phyloP scores from a whole-genome alignment of 2,797 vertebrate species.

The Mycteria americana region DNA sequence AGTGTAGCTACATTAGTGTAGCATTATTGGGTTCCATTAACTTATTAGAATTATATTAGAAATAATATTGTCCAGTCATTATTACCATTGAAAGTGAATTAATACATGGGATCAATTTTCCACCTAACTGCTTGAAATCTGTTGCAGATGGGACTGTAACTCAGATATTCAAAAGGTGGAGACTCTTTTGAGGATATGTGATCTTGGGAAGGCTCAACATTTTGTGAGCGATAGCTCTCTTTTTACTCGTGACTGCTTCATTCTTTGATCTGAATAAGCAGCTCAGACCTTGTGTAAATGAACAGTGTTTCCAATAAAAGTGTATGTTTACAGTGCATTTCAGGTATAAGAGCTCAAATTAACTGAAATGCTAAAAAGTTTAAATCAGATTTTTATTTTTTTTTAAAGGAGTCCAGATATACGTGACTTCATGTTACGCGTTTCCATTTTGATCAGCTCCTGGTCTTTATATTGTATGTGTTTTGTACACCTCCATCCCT shows the following conservation, averaged over 20 bases:
- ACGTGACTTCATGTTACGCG: neutral
- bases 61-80: neutral
- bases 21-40: neutral
- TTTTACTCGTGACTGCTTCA: neutral
- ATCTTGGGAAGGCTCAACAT: neutral
- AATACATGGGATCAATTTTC: neutral
- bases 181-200: neutral
- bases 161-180: neutral
- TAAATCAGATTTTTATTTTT: neutral
- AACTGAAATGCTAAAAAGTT: neutral
- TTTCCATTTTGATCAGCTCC: neutral
- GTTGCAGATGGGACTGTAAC: neutral
- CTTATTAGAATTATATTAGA: neutral
- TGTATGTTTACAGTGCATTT: neutral
- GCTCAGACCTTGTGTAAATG: neutral
- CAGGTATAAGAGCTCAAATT: neutral
- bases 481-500: neutral
- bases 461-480: neutral
- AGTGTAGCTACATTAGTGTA: neutral
- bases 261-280: neutral
- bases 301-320: neutral
- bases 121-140: neutral
- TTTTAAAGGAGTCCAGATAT: neutral
- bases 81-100: neutral
- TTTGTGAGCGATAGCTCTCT: neutral